phyloP scores from a whole-genome alignment of 2,888 invertebrate species.

The Perithous albicinctus region DNA sequence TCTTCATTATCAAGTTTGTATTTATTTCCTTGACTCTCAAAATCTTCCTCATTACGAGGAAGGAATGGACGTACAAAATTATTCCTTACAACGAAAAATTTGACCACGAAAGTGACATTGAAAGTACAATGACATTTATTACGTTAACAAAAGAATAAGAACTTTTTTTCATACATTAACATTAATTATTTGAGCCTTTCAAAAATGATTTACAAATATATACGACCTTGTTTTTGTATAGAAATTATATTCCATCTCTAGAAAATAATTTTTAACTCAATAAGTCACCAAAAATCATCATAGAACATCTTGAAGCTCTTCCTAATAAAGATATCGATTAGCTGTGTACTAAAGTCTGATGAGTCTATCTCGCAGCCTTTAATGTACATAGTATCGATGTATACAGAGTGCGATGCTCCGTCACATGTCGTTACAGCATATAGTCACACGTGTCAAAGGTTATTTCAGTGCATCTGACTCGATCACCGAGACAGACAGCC shows the following conservation, averaged over 20 bases:
- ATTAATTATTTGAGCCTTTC: not conserved
- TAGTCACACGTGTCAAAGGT: conserved; percentile 46
- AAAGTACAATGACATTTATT: not conserved
- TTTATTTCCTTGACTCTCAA: not conserved
- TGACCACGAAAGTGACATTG: not conserved
- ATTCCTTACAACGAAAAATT: not conserved
- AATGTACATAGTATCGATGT: not conserved
- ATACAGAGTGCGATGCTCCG: not conserved
- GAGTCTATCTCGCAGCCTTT: not conserved
- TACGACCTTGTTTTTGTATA: not conserved
- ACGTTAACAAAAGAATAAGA: not conserved
- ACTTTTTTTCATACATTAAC: not conserved
- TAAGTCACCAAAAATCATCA: not conserved
- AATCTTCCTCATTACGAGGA: not conserved
- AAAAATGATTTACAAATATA: not conserved
- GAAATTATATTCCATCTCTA: not conserved
- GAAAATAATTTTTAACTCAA: not conserved
- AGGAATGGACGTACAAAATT: not conserved
- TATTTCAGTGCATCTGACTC: conserved; percentile 45
- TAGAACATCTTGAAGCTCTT: not conserved
- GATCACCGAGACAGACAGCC: conserved; percentile 38
- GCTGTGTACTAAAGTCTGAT: not conserved
- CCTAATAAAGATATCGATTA: not conserved
- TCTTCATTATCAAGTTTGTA: not conserved
- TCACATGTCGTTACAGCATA: not conserved